Conservation (phyloP, 1,140 invertebrate genomes). For the Diuraphis noxia region DNA sequence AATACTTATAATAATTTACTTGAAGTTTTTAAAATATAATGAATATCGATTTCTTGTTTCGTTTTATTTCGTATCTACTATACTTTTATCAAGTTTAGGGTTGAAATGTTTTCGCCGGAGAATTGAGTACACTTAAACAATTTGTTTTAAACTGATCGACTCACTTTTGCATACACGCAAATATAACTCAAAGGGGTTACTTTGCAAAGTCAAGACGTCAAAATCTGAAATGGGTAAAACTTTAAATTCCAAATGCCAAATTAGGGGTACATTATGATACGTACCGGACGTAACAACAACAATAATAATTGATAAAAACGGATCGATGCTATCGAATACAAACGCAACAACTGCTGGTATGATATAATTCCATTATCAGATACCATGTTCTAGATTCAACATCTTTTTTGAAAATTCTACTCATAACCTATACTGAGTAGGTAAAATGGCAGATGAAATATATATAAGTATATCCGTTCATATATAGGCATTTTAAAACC, state of each 20-base stretch:
- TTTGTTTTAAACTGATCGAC: background rate
- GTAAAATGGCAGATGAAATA: background rate
- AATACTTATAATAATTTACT: background rate
- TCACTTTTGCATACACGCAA: background rate
- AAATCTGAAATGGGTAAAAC: constrained; percentile 8
- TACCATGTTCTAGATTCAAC: background rate
- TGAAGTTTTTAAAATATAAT: background rate
- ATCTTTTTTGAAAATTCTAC: background rate
- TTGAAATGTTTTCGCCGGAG: background rate
- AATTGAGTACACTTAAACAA: background rate
- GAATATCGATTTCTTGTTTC: background rate
- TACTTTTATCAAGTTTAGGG: background rate
- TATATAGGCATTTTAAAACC: background rate
- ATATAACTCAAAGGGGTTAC: background rate
- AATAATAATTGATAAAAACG: background rate
- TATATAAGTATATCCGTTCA: background rate
- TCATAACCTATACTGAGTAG: background rate
- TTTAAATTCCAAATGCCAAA: background rate
- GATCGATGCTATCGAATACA: background rate
- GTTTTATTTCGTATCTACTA: background rate
- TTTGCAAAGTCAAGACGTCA: background rate
- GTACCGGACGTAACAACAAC: background rate
- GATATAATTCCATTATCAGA: background rate
- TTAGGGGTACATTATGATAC: background rate
- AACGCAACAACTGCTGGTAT: background rate